Conservation (phyloP, 1,140 invertebrate species). For the Oryctes rhinoceros region DNA sequence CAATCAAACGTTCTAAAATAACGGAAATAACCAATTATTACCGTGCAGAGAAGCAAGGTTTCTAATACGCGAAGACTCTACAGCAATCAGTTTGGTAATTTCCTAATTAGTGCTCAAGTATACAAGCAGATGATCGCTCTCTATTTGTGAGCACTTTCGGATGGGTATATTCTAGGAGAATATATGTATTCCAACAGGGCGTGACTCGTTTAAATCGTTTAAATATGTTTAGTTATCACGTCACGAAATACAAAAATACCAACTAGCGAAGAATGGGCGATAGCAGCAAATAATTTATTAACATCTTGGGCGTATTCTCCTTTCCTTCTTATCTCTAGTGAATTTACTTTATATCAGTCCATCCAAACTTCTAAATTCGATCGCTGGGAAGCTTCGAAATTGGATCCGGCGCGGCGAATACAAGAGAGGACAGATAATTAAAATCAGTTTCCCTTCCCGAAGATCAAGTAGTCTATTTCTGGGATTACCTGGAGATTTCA, state of each 20-base stretch:
- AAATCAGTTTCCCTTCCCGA: conserved; percentile 33
- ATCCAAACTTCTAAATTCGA: conserved; percentile 16
- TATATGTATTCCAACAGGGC: too few species aligned
- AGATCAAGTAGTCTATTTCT: conserved; percentile 34
- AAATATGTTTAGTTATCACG: too few species aligned
- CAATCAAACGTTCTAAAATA: not conserved
- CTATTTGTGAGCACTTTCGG: not conserved
- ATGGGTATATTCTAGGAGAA: too few species aligned
- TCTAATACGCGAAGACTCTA: not conserved
- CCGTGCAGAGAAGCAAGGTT: not conserved
- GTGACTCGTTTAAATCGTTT: too few species aligned
- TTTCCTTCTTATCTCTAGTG: too few species aligned
- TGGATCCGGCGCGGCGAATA: conserved; percentile 22
- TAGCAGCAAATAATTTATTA: too few species aligned
- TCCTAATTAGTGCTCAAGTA: not conserved
- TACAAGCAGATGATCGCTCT: not conserved
- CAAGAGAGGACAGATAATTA: conserved; percentile 33
- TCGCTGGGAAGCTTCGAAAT: conserved; percentile 12
- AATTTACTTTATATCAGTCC: not conserved
- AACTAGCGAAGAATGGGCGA: too few species aligned
- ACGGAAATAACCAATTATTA: not conserved
- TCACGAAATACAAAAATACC: too few species aligned
- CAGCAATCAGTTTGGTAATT: not conserved
- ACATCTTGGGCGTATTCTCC: too few species aligned
- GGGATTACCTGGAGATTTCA: conserved; percentile 35